Conservation (phyloP, 2,888 invertebrate genomes). For the Cerceris rybyensis region DNA sequence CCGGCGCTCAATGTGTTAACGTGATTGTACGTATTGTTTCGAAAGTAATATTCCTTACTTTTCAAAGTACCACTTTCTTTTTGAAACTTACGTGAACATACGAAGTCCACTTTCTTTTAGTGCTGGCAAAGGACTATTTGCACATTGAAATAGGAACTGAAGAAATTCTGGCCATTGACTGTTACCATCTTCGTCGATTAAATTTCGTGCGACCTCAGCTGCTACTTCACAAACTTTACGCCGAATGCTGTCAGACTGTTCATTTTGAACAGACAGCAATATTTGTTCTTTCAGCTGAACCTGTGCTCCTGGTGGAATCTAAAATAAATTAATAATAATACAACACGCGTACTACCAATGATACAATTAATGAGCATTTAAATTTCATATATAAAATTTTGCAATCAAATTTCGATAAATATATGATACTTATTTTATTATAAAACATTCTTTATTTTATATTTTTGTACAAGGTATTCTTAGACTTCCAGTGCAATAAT, state of each 20-base stretch:
- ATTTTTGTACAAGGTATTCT: too few species aligned
- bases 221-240: slow-evolving; percentile 97
- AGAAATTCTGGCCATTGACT: slow-evolving; percentile 99
- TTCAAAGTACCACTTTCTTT: not conserved
- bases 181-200: slow-evolving; percentile 97
- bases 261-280: slow-evolving; percentile 91
- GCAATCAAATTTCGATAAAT: not conserved
- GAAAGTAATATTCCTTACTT: too few species aligned
- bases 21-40: too few species aligned
- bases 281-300: slow-evolving; percentile 93
- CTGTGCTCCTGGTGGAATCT: slow-evolving; percentile 92
- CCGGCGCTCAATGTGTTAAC: too few species aligned
- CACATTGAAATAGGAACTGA: slow-evolving; percentile 97
- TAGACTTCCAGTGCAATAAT: too few species aligned
- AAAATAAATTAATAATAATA: slow-evolving; percentile 34
- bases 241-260: slow-evolving; percentile 89
- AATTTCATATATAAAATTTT: not conserved
- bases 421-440: too few species aligned
- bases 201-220: slow-evolving; percentile 97
- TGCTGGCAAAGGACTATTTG: slow-evolving; percentile 90
- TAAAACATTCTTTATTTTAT: not conserved
- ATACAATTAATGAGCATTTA: too few species aligned
- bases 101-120: slow-evolving; percentile 96
- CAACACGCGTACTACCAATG: not conserved
- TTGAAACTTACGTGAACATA: slow-evolving; percentile 91